phyloP scores from a whole-genome alignment of 2,113 vertebrate genomes.

The Cyprinodon brontotheroides region DNA sequence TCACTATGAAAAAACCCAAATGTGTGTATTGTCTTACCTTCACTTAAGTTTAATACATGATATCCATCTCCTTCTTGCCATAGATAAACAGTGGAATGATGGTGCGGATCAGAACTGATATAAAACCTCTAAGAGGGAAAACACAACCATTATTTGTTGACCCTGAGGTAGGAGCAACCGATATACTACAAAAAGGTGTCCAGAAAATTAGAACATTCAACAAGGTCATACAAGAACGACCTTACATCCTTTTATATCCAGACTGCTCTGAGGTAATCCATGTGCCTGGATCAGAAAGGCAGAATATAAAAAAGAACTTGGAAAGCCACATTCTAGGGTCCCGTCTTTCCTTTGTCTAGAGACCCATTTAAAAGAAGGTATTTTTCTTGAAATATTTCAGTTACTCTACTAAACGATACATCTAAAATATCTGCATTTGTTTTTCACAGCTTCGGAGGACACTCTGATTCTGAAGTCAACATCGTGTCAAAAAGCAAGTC shows the following conservation, averaged over 20 bases:
- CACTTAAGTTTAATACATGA: no score
- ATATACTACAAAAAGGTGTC: neutral
- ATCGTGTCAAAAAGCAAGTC: no score
- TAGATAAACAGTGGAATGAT: no score
- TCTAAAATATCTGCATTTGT: neutral
- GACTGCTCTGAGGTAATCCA: neutral
- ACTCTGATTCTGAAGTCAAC: no score
- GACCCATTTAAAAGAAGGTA: neutral
- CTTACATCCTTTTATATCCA: neutral
- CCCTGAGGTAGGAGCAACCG: no score
- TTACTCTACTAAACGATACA: neutral
- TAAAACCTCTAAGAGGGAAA: no score
- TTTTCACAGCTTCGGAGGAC: neutral
- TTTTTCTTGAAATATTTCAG: neutral
- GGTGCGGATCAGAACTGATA: no score
- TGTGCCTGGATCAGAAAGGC: neutral
- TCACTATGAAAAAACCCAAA: no score
- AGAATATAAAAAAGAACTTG: neutral
- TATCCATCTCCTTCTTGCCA: no score
- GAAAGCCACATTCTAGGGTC: neutral
- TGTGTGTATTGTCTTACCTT: no score
- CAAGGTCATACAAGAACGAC: neutral
- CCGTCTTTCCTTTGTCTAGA: neutral
- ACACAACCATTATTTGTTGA: no score
- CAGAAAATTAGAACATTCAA: neutral